Evolutionary conservation across 2,797 vertebrate genomes (phyloP).

Genomic region (Diplodus puntazzo): DNA sequence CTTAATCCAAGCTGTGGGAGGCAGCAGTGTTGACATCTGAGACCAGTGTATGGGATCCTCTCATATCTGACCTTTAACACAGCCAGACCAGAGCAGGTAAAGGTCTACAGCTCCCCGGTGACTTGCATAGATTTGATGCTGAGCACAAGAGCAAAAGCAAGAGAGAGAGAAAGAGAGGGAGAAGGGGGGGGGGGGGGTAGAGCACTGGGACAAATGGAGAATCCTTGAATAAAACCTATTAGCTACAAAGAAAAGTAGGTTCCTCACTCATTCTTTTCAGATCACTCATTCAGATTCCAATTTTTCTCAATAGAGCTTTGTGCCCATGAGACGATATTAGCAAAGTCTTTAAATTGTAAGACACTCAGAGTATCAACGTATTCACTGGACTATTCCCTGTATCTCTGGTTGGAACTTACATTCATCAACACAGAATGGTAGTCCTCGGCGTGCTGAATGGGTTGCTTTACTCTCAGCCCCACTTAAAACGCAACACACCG

Average conservation of each 20-base stretch:
- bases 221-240: conserved; percentile 57
- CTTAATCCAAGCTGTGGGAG: conserved; percentile 63
- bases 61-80: conserved; percentile 81
- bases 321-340: conserved; percentile 27
- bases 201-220: conserved; percentile 31
- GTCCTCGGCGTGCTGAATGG: not conserved
- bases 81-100: conserved; percentile 73
- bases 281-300: conserved; percentile 45
- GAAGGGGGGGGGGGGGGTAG: conserved; percentile 9
- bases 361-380: not conserved
- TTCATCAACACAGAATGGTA: conserved; percentile 27
- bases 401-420: conserved; percentile 16
- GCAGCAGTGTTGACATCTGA: conserved; percentile 68
- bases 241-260: conserved; percentile 38
- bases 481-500: conserved; percentile 16
- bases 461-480: not conserved
- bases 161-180: conserved; percentile 2
- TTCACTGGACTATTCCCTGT: conserved; percentile 20
- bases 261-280: conserved; percentile 38
- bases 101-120: conserved; percentile 76
- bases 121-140: conserved; percentile 57
- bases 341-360: conserved; percentile 37
- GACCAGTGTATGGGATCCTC: conserved; percentile 66
- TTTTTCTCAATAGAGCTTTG: conserved; percentile 50
- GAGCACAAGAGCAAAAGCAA: conserved; percentile 21